Evolutionary conservation across 2,113 vertebrate species (phyloP), one percentile per base, ranked within the genome.

Genomic region (Rhabdomys dilectus): DNA sequence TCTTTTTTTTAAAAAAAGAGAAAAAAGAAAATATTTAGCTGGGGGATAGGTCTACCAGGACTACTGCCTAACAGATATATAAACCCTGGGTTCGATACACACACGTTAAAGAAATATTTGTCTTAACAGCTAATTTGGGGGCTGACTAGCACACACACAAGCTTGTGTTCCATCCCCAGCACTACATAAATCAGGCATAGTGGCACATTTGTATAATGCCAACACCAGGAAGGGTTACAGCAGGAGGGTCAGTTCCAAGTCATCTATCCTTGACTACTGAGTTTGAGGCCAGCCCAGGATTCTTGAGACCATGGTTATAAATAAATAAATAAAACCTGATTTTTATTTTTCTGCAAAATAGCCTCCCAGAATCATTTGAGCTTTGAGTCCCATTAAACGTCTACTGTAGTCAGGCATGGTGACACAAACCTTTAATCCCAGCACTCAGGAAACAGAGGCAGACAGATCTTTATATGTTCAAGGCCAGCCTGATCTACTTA

Each of bases 11-110:
- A n/a, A 56, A 56, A 58, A 21, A 58, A 58, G 58, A 58, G 17
- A 58, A 0, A 58, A 78, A 91, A 97, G 85, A 26, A 90, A 77
- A 34, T 94, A 19, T n/a, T 92, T 73, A 62, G 34, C 56, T 77
- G 29, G 56, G 4, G 80, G 1, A 5, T 64, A 36, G 72, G 45
- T 53, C 1, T 19, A 16, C 11, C 1, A 51, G 26, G 26, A 48
- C 24, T 1, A 12, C 31, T 80, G 62, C 13, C 72, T 29, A n/a
- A 16, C 36, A 24, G 42, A 26, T 22, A 4, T 51, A 4, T 51
- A 56, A 48, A 51, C 84, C 58, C 24, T 58, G 48, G 45, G 22
- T 80, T 70, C 58, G 10, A 84, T 11, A 45, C 4, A 62, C 1
- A 19, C 24, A 24, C 21, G 1, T 22, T n/a, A 17, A 19, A 36